These are phyloP conservation scores for Protosalanx chinensis DNA, from an alignment of 2,797 vertebrate genomes.

Conservation along the genomic window DNA sequence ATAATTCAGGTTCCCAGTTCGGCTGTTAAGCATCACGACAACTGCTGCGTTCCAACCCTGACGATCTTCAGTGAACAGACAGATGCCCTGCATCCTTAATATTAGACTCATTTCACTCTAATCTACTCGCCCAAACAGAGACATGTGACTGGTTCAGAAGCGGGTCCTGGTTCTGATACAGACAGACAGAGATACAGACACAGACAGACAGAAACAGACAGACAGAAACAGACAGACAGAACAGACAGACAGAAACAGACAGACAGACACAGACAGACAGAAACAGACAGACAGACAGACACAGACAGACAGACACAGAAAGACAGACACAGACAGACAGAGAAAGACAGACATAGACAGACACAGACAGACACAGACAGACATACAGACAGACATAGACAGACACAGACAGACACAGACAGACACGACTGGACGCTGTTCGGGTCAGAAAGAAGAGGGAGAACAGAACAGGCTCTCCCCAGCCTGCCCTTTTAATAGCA, in stretches of 20 bases:
- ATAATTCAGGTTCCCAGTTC: background rate
- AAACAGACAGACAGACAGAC: background rate
- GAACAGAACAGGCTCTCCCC: background rate
- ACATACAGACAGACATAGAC: background rate
- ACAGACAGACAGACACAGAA: background rate
- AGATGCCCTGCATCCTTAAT: background rate
- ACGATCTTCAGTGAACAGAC: background rate
- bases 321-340: too few species aligned
- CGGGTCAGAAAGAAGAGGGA: slow-evolving; percentile 28
- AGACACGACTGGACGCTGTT: slow-evolving; percentile 11
- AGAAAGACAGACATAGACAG: too few species aligned
- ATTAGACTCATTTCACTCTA: background rate
- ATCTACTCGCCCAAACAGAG: background rate
- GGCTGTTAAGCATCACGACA: background rate
- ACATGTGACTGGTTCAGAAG: too few species aligned
- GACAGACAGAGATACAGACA: background rate
- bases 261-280: background rate
- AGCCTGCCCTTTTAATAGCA: background rate
- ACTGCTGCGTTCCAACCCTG: background rate
- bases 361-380: too few species aligned
- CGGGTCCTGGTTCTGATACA: too few species aligned
- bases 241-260: background rate
- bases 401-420: background rate
- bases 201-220: too few species aligned
- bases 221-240: too few species aligned